A percentile compares a stretch with the other conserved stretches of the same genome.
Evolutionary conservation across 2,888 invertebrate species (phyloP).

Genomic region (Cybosia mesomella): DNA sequence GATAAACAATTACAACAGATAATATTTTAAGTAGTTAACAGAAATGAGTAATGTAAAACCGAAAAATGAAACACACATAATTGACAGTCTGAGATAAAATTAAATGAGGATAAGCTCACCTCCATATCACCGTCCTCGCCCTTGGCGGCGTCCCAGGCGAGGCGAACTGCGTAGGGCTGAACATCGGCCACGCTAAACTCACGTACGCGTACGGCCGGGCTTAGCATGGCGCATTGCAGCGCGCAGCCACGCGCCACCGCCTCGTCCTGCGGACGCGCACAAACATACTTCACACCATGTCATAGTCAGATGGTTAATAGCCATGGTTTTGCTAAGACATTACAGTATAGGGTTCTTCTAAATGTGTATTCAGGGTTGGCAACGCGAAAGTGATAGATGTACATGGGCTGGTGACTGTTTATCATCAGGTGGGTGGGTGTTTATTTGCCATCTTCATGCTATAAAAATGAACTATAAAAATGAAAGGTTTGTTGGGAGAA

Average conservation of each 20-base stretch:
- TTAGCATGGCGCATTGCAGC: constrained; percentile 98
- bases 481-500: too few species aligned
- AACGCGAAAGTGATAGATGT: too few species aligned
- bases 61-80: neutral
- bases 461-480: too few species aligned
- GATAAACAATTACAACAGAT: too few species aligned
- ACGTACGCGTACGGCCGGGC: constrained; percentile 98
- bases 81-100: neutral
- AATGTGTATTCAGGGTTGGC: too few species aligned
- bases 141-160: constrained; percentile 92
- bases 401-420: too few species aligned
- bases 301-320: neutral
- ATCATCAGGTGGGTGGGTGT: too few species aligned
- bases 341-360: neutral
- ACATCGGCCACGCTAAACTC: constrained; percentile 98
- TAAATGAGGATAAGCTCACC: constrained; percentile 68
- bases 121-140: constrained; percentile 93
- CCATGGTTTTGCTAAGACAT: neutral
- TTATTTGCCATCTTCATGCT: too few species aligned
- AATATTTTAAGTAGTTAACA: too few species aligned
- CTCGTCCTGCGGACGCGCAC: constrained; percentile 90
- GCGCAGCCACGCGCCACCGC: constrained; percentile 99
- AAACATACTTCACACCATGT: neutral
- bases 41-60: neutral
- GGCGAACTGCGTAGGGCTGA: constrained; percentile 95